Conservation (phyloP, 1,140 invertebrate species). For the Solenopsis fugax region DNA sequence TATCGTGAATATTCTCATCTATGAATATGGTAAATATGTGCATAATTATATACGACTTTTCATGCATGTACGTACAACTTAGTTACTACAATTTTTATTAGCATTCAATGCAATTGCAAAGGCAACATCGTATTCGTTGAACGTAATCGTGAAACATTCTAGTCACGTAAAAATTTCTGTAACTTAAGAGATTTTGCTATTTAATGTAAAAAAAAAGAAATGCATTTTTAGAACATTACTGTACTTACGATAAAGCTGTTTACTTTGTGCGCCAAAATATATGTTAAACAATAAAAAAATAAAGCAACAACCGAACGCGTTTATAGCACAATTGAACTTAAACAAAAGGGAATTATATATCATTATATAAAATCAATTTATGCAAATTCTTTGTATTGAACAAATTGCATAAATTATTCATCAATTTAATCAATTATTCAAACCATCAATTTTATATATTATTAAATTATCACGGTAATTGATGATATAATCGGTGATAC, state of each 20-base stretch:
- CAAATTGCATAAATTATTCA: conserved; percentile 17
- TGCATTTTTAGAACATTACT: background rate
- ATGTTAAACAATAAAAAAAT: background rate
- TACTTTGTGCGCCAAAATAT: background rate
- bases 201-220: background rate
- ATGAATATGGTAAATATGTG: background rate
- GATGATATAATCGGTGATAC: background rate
- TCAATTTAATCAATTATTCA: background rate
- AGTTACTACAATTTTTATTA: background rate
- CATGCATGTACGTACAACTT: background rate
- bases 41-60: background rate
- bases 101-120: background rate
- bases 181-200: background rate
- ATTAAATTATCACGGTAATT: background rate
- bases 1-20: background rate
- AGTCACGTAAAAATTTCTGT: background rate
- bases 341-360: background rate
- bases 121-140: background rate
- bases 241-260: background rate
- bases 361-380: background rate
- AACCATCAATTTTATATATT: background rate
- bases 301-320: background rate
- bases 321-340: background rate
- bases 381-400: background rate
- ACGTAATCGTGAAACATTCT: background rate